Conservation (phyloP, 2,113 vertebrate genomes). For the Alethe diademata region DNA sequence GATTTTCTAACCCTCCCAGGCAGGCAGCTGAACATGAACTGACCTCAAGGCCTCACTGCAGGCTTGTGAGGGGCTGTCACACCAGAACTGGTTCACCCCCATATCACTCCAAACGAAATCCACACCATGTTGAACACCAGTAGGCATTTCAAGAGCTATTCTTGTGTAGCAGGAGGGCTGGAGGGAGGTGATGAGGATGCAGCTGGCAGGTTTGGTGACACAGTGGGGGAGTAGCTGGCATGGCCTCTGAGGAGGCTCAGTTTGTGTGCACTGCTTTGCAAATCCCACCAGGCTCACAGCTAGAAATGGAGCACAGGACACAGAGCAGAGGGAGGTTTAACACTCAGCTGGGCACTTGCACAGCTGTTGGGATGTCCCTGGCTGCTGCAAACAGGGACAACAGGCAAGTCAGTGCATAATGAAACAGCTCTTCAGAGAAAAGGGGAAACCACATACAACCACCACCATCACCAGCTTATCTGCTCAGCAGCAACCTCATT, state of each 20-base stretch:
- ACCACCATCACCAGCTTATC: not conserved
- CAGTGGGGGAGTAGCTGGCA: not conserved
- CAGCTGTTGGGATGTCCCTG: not conserved
- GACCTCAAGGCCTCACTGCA: not conserved
- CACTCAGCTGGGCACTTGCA: not conserved
- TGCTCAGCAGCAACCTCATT: not conserved
- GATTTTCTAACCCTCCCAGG: not conserved
- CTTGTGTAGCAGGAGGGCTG: not conserved
- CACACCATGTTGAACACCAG: not conserved
- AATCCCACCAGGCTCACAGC: not conserved
- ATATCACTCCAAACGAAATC: not conserved
- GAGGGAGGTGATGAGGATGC: not conserved
- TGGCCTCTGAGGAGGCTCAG: not conserved
- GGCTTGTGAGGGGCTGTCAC: not conserved
- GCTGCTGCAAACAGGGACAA: not conserved
- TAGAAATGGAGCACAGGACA: not conserved
- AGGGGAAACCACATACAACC: not conserved
- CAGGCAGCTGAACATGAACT: not conserved
- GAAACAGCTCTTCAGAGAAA: not conserved
- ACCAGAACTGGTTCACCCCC: not conserved
- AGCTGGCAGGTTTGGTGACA: not conserved
- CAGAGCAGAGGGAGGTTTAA: not conserved
- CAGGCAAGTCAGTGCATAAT: fast-evolving
- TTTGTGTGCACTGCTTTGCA: not conserved
- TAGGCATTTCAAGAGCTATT: not conserved